These are phyloP conservation scores for Melanotaenia maccullochi DNA, from an alignment of 2,797 vertebrate species.

Conservation along the genomic window DNA sequence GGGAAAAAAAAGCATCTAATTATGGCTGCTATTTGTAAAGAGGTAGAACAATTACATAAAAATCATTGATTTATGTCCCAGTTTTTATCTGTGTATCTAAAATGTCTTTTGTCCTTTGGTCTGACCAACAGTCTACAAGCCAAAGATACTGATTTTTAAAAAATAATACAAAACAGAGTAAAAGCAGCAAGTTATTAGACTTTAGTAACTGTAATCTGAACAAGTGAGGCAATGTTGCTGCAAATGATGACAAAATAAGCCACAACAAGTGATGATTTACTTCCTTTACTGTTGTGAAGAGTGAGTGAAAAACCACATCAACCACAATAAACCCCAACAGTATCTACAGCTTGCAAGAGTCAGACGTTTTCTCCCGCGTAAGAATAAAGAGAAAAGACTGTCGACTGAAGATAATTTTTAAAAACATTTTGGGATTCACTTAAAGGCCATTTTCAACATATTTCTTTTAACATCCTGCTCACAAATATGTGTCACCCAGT, in stretches of 20 bases:
- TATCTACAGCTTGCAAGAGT: too few relatives aligned
- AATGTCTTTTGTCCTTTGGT: neutral
- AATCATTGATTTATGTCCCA: neutral
- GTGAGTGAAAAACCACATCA: too few relatives aligned
- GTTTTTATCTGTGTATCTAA: neutral
- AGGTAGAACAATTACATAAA: neutral
- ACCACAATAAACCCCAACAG: too few relatives aligned
- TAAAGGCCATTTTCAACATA: neutral
- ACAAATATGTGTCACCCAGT: neutral
- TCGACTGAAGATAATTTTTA: neutral
- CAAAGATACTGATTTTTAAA: neutral
- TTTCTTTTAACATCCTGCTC: neutral
- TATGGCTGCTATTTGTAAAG: neutral
- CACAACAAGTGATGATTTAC: too few relatives aligned
- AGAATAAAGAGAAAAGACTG: neutral
- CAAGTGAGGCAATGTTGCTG: too few relatives aligned
- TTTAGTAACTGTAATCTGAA: neutral
- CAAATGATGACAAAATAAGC: too few relatives aligned
- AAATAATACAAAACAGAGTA: neutral
- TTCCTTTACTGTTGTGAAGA: too few relatives aligned
- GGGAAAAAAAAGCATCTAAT: neutral
- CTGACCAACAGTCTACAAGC: neutral
- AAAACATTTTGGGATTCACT: neutral
- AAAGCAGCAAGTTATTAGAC: neutral
- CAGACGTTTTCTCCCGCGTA: too few relatives aligned